These are phyloP conservation scores for Drosophila nasuta DNA, from an alignment of 1,140 invertebrate genomes.

Conservation along the genomic window DNA sequence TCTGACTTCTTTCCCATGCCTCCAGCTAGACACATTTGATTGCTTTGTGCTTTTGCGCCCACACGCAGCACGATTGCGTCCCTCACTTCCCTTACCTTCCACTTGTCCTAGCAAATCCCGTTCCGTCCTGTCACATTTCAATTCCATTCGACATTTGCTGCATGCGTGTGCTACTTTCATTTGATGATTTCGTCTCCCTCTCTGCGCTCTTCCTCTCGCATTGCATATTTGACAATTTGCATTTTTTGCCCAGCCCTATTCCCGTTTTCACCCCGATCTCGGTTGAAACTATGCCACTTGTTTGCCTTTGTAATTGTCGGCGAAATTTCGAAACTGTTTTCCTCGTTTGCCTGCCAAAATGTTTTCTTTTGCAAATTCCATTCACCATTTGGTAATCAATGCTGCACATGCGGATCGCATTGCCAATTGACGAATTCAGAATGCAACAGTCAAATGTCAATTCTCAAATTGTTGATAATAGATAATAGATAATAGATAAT, in stretches of 20 bases:
- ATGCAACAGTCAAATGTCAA: neutral
- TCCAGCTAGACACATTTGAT: conserved; percentile 40
- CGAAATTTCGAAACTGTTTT: conserved; percentile 39
- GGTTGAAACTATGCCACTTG: conserved; percentile 10
- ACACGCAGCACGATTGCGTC: conserved; percentile 2
- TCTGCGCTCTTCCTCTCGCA: conserved; percentile 46
- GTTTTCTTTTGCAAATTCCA: conserved; percentile 6
- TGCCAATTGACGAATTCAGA: conserved; percentile 1
- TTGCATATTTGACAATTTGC: conserved; percentile 76
- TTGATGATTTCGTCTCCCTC: conserved; percentile 11
- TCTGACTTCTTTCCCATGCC: neutral
- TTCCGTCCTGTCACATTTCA: conserved; percentile 31
- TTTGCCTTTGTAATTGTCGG: conserved; percentile 57
- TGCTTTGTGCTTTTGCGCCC: conserved; percentile 42
- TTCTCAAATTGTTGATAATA: neutral
- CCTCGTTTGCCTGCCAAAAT: conserved; percentile 25
- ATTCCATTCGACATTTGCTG: conserved; percentile 32
- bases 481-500: too few species aligned
- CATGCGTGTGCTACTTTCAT: conserved; percentile 41
- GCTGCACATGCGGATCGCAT: conserved; percentile 12
- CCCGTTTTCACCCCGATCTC: neutral
- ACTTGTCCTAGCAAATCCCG: too few species aligned
- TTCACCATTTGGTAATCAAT: conserved; percentile 27
- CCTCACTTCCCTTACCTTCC: neutral
- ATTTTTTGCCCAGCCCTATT: conserved; percentile 52